Evolutionary conservation across 2,113 vertebrate species (phyloP).

Genomic region (Chamaetylas fuelleborni): DNA sequence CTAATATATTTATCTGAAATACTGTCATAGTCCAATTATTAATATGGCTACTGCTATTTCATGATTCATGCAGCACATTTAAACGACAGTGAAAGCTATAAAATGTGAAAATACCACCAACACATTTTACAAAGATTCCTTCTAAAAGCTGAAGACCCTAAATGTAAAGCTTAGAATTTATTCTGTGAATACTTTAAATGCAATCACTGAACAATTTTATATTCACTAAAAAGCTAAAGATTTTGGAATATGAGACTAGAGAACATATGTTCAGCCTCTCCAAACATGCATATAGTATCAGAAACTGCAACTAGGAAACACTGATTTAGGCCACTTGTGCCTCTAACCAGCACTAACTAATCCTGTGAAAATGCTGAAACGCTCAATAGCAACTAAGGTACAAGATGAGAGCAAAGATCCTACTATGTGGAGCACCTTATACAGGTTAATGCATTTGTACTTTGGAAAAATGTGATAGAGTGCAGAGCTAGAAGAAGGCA

Average conservation of each 20-base stretch:
- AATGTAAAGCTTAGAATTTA: conserved; percentile 45
- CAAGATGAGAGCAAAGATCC: not conserved
- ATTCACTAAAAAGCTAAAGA: not conserved
- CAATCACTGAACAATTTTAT: not conserved
- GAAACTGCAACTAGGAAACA: not conserved
- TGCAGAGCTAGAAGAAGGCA: not conserved
- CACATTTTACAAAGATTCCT: conserved; percentile 44
- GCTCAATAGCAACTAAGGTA: not conserved
- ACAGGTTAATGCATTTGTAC: not conserved
- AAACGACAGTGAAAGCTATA: conserved; percentile 53
- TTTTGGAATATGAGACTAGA: not conserved
- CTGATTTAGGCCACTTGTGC: not conserved
- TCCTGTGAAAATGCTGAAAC: not conserved
- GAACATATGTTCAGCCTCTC: not conserved
- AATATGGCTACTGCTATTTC: conserved; percentile 58
- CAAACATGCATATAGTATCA: not conserved
- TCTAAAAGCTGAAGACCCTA: conserved; percentile 40
- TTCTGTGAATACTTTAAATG: conserved; percentile 10
- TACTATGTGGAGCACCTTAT: not conserved
- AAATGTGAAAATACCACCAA: conserved; percentile 58
- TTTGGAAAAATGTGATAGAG: not conserved
- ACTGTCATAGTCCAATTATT: conserved; percentile 56
- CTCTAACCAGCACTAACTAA: not conserved
- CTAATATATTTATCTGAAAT: conserved; percentile 62
- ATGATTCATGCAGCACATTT: conserved; percentile 48